Evolutionary conservation across 1,140 invertebrate species (phyloP).

Genomic region (Drosophila albomicans): DNA sequence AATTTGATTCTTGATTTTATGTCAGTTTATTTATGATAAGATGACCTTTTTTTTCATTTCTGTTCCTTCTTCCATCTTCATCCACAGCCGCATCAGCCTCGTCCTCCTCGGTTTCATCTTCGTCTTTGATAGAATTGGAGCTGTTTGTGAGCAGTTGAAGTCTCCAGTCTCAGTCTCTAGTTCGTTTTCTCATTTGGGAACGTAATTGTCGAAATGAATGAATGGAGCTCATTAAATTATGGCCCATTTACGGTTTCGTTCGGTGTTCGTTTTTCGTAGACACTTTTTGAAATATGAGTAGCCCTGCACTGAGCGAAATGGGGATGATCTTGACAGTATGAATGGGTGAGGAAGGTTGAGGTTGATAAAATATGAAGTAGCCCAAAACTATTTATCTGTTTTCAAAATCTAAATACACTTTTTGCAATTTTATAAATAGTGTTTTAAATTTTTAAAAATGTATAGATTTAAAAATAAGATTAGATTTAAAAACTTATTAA

Average conservation of each 20-base stretch:
- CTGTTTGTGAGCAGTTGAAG: constrained; percentile 32
- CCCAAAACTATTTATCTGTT: too few relatives aligned
- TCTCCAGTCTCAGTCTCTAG: constrained; percentile 41
- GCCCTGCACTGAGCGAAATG: constrained; percentile 51
- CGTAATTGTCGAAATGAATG: constrained; percentile 61
- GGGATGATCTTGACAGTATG: neutral
- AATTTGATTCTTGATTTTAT: constrained; percentile 84
- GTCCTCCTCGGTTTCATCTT: constrained; percentile 9
- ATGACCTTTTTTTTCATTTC: constrained; percentile 71
- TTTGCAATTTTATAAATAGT: too few relatives aligned
- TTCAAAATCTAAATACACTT: too few relatives aligned
- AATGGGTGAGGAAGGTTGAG: neutral
- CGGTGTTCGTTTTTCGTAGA: constrained; percentile 54
- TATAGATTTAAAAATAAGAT: too few relatives aligned
- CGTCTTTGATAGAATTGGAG: constrained; percentile 55
- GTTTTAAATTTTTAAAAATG: too few relatives aligned
- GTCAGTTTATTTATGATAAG: constrained; percentile 84
- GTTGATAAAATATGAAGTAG: too few relatives aligned
- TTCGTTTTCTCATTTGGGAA: constrained; percentile 37
- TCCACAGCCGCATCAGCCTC: constrained; percentile 14
- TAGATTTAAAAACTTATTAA: too few relatives aligned
- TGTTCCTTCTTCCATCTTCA: constrained; percentile 17
- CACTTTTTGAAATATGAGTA: constrained; percentile 72
- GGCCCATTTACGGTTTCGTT: constrained; percentile 60
- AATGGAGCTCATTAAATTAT: constrained; percentile 81